These are phyloP conservation scores for Xiphydria camelus DNA, from an alignment of 2,888 invertebrate species.

Conservation along the genomic window DNA sequence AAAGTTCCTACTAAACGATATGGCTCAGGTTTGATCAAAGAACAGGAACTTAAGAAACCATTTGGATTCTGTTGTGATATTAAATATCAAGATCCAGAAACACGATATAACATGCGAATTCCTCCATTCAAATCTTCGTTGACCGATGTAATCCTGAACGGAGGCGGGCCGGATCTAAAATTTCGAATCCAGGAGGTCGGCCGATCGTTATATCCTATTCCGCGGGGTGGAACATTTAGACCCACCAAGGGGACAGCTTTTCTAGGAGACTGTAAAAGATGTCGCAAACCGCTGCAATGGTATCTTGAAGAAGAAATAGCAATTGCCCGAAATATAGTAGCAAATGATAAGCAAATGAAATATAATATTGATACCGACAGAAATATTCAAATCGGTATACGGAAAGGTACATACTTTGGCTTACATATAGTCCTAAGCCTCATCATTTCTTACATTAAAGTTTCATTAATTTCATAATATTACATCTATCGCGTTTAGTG, in stretches of 20 bases:
- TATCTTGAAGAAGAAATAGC: slow-evolving; percentile 44
- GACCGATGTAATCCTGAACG: slow-evolving; percentile 18
- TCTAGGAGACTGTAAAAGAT: slow-evolving; percentile 32
- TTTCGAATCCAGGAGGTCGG: slow-evolving; percentile 38
- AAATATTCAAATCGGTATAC: slow-evolving; percentile 21
- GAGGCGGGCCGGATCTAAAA: slow-evolving; percentile 39
- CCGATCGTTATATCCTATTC: slow-evolving; percentile 11
- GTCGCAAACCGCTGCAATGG: slow-evolving; percentile 37
- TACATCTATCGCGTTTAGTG: background rate
- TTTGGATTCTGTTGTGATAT: slow-evolving; percentile 45
- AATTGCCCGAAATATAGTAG: slow-evolving; percentile 30
- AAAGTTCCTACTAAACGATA: slow-evolving; percentile 2
- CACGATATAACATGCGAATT: slow-evolving; percentile 24
- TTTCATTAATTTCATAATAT: slow-evolving; percentile 1
- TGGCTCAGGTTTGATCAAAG: background rate
- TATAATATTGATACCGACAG: slow-evolving; percentile 19
- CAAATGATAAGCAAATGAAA: slow-evolving; percentile 20
- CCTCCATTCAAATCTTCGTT: slow-evolving; percentile 31
- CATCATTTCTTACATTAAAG: background rate
- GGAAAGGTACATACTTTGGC: slow-evolving; percentile 21
- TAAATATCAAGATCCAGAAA: slow-evolving; percentile 29
- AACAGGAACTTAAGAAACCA: slow-evolving; percentile 29
- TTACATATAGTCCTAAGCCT: background rate
- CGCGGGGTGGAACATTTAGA: slow-evolving; percentile 11
- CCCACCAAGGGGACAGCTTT: slow-evolving; percentile 18